Percentiles rank a stretch among this genome's conserved stretches.
Evolutionary conservation across 2,888 invertebrate genomes (phyloP).

Genomic region (Hemithea aestivaria): DNA sequence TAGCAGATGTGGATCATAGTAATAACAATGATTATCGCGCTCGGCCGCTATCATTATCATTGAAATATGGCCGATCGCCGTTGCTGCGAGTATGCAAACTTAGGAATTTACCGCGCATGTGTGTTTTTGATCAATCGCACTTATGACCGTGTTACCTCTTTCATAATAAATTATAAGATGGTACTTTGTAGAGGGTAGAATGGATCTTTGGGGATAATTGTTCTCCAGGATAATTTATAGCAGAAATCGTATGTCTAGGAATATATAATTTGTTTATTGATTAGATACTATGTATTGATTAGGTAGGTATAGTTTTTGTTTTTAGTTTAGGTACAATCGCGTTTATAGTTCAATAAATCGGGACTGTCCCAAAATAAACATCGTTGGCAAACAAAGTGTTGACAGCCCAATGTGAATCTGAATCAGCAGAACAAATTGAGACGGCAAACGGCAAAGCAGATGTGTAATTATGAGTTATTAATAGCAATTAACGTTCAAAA

Average conservation of each 20-base stretch:
- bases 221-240: too few species aligned
- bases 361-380: neutral
- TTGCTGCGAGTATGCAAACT: constrained; percentile 64
- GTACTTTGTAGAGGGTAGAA: too few species aligned
- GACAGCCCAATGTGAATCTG: constrained; percentile 20
- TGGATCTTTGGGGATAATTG: too few species aligned
- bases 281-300: too few species aligned
- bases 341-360: too few species aligned
- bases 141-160: constrained; percentile 31
- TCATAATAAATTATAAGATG: constrained; percentile 14
- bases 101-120: constrained; percentile 46
- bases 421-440: constrained; percentile 19
- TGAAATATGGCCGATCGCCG: constrained; percentile 69
- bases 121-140: constrained; percentile 23
- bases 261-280: too few species aligned
- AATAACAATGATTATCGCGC: constrained; percentile 80
- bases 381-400: constrained; percentile 20
- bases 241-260: too few species aligned
- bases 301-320: too few species aligned
- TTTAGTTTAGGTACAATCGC: too few species aligned
- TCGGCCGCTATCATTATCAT: constrained; percentile 69
- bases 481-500: constrained; percentile 29
- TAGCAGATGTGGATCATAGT: constrained; percentile 78
- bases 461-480: constrained; percentile 24
- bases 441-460: constrained; percentile 19